phyloP scores from a whole-genome alignment of 2,888 invertebrate species.

The Petrophora chlorosata region DNA sequence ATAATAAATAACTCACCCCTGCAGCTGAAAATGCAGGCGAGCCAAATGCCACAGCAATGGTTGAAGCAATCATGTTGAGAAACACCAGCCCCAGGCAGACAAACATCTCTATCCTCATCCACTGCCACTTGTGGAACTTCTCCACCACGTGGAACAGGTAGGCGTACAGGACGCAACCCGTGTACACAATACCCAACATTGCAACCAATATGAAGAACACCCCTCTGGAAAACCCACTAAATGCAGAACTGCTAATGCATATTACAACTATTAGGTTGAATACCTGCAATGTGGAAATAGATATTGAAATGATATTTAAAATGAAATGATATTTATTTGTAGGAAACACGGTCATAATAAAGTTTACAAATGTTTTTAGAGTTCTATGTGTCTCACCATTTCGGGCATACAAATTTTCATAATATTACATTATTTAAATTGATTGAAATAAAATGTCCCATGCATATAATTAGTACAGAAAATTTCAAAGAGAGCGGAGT shows the following conservation, averaged over 20 bases:
- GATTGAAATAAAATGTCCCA: too few relatives aligned
- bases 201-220: slow-evolving; percentile 91
- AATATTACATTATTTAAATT: too few relatives aligned
- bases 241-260: slow-evolving; percentile 87
- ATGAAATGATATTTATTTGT: background rate
- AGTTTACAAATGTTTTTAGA: too few relatives aligned
- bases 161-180: slow-evolving; percentile 86
- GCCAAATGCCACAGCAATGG: slow-evolving; percentile 87
- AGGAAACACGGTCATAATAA: background rate
- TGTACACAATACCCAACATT: slow-evolving; percentile 91
- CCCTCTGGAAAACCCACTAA: slow-evolving; percentile 85
- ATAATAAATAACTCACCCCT: slow-evolving; percentile 84
- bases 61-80: slow-evolving; percentile 89
- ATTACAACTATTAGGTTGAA: slow-evolving; percentile 91
- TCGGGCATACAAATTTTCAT: too few relatives aligned
- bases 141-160: slow-evolving; percentile 94
- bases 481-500: too few relatives aligned
- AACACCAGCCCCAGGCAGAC: slow-evolving; percentile 87
- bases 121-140: slow-evolving; percentile 91
- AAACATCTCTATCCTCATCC: slow-evolving; percentile 92
- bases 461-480: too few relatives aligned
- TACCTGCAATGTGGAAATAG: slow-evolving; percentile 82
- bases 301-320: background rate
- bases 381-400: too few relatives aligned
- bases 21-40: slow-evolving; percentile 87